phyloP scores from a whole-genome alignment of 2,797 vertebrate species.

The Argya squamiceps region DNA sequence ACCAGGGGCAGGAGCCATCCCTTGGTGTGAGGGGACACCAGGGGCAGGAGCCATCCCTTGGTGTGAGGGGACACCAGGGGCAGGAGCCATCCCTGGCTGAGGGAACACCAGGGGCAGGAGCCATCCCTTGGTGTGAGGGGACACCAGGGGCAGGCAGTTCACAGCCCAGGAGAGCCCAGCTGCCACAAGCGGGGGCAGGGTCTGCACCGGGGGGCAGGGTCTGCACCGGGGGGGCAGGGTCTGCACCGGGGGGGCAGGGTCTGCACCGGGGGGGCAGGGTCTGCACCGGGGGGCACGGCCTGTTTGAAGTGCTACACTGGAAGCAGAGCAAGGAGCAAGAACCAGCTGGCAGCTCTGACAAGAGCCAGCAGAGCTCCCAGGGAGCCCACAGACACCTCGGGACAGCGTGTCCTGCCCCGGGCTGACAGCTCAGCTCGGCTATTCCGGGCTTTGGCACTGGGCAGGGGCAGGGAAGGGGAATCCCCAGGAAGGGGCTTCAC shows the following conservation, averaged over 20 bases:
- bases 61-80: too few relatives aligned
- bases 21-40: rapidly evolving
- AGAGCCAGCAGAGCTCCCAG: constrained; percentile 44
- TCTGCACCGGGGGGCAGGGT: too few relatives aligned
- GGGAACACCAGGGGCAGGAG: neutral
- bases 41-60: neutral
- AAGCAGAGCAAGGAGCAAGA: neutral
- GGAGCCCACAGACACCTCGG: constrained; percentile 11
- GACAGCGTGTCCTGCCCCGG: constrained; percentile 51
- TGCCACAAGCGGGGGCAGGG: rapidly evolving
- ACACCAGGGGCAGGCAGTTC: neutral
- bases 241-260: too few relatives aligned
- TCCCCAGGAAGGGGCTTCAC: neutral
- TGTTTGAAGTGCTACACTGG: neutral
- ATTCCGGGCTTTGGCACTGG: constrained; percentile 19
- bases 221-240: too few relatives aligned
- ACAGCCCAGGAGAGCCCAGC: neutral
- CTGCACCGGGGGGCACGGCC: too few relatives aligned
- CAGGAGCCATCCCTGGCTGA: neutral
- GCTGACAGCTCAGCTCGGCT: neutral
- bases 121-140: neutral
- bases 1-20: too few relatives aligned
- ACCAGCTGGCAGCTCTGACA: constrained; percentile 38
- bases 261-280: too few relatives aligned
- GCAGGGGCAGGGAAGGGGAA: neutral